phyloP scores from a whole-genome alignment of 1,140 invertebrate genomes.

The Drosophila chauvacae region DNA sequence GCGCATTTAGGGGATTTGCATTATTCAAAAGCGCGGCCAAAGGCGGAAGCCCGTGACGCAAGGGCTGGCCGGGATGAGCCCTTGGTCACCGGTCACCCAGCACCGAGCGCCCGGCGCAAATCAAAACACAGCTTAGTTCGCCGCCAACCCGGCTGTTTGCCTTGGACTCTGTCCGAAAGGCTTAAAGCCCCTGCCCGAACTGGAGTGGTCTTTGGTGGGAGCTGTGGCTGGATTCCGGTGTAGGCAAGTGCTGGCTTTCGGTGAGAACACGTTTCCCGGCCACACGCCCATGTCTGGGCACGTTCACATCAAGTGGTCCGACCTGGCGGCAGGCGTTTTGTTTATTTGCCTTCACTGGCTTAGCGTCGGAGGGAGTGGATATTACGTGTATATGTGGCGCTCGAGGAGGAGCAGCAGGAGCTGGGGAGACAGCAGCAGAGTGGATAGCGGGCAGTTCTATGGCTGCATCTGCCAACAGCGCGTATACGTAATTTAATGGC shows the following conservation, averaged over 20 bases:
- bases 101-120: constrained; percentile 38
- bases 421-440: background rate
- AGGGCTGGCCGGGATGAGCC: constrained; percentile 43
- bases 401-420: background rate
- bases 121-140: constrained; percentile 67
- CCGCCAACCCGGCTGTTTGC: constrained; percentile 33
- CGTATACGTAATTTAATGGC: constrained; percentile 72
- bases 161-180: constrained; percentile 32
- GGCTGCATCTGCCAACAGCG: constrained; percentile 37
- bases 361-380: constrained; percentile 14
- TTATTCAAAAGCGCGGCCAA: constrained; percentile 68
- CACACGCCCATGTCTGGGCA: constrained; percentile 59
- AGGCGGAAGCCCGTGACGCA: constrained; percentile 50
- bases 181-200: constrained; percentile 32
- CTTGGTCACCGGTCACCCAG: constrained; percentile 17
- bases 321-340: constrained; percentile 59
- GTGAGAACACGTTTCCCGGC: constrained; percentile 34
- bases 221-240: background rate
- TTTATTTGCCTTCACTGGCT: constrained; percentile 68
- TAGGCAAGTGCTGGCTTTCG: constrained; percentile 2
- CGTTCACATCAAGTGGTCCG: constrained; percentile 59
- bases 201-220: constrained; percentile 10
- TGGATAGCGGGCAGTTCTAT: constrained; percentile 42
- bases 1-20: constrained; percentile 77
- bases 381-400: constrained; percentile 14